Evolutionary conservation across 2,113 vertebrate species (phyloP).

Genomic region (Terrapene triunguis): DNA sequence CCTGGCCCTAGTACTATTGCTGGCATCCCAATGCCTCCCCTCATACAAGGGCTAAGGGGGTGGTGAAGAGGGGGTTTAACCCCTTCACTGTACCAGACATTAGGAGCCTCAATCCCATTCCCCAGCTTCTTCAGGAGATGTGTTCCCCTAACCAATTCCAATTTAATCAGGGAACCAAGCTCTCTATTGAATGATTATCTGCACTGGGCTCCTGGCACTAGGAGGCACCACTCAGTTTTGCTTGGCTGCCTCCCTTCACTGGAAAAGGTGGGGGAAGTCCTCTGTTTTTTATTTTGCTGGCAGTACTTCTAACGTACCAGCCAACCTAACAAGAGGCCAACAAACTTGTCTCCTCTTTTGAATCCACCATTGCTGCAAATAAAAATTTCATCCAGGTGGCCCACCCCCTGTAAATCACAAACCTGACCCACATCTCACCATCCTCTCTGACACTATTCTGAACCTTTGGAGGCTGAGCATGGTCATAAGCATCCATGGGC

Average conservation of each 20-base stretch:
- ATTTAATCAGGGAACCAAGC: neutral
- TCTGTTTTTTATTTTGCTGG: neutral
- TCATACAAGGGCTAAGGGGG: neutral
- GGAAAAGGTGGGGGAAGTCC: neutral
- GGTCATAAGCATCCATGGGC: neutral
- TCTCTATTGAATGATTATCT: neutral
- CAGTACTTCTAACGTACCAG: neutral
- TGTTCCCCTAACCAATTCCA: neutral
- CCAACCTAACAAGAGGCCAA: neutral
- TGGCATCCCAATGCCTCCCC: neutral
- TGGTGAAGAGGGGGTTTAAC: neutral
- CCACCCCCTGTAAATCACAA: neutral
- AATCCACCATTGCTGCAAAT: neutral
- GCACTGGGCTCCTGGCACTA: neutral
- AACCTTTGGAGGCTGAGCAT: neutral
- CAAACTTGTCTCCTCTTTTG: neutral
- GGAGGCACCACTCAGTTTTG: neutral
- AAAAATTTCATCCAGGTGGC: neutral
- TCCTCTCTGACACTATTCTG: neutral
- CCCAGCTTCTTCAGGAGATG: neutral
- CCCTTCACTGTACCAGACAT: neutral
- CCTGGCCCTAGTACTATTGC: rapidly evolving
- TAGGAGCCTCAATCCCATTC: neutral
- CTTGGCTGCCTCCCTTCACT: neutral
- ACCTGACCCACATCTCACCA: neutral